A percentile compares a stretch with the other conserved stretches of the same genome.
phyloP scores from a whole-genome alignment of 2,113 vertebrate species.

The Euleptes europaea region DNA sequence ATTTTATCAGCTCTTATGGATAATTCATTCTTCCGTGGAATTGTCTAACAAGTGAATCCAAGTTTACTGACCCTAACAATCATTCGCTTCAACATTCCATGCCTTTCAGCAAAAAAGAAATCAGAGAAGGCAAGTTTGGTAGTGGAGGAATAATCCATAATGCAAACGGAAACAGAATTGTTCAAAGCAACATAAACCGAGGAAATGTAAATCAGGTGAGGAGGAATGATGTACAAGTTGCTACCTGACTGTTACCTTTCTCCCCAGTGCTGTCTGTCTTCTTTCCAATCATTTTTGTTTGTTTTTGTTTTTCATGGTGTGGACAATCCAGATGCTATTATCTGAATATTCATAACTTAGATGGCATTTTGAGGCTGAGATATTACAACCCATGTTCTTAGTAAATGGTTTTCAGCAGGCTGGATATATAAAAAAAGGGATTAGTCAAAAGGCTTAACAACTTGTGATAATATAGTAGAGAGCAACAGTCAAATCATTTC shows the following conservation, averaged over 20 bases:
- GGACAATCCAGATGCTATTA: background rate
- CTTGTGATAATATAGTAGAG: background rate
- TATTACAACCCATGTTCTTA: background rate
- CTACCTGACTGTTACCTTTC: background rate
- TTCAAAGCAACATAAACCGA: background rate
- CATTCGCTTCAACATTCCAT: background rate
- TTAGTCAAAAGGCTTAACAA: background rate
- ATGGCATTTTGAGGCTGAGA: background rate
- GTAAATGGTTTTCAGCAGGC: background rate
- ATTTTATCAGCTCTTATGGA: background rate
- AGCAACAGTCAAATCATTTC: background rate
- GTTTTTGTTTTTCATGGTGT: background rate
- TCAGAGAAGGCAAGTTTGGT: slow-evolving; percentile 46
- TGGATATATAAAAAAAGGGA: background rate
- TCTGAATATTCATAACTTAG: background rate
- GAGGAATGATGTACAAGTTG: background rate
- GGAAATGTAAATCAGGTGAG: slow-evolving; percentile 49
- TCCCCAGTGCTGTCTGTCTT: background rate
- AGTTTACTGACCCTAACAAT: background rate
- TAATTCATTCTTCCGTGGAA: background rate
- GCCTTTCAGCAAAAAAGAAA: slow-evolving; percentile 66
- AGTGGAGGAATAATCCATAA: slow-evolving; percentile 15
- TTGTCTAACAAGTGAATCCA: background rate
- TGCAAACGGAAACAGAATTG: background rate
- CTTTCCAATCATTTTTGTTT: background rate